Conservation (phyloP, 2,113 vertebrate genomes). For the Ctenodactylus gundi region DNA sequence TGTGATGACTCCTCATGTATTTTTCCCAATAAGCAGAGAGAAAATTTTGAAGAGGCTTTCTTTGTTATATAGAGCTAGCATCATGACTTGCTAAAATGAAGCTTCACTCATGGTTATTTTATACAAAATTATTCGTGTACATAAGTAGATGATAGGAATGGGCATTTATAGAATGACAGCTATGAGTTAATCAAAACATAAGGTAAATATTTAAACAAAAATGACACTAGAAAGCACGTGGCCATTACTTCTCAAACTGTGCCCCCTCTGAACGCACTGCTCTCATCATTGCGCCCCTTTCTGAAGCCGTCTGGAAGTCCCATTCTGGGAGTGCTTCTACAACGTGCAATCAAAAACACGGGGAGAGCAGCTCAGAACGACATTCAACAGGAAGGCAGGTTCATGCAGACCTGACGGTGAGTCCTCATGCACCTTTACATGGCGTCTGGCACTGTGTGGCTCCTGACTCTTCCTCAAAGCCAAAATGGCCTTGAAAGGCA, state of each 20-base stretch:
- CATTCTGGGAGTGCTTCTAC: not conserved
- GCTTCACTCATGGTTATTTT: not conserved
- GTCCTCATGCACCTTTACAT: not conserved
- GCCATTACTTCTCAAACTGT: not conserved
- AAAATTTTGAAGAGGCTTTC: not conserved
- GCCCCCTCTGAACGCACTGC: not conserved
- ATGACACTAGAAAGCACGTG: too few species aligned
- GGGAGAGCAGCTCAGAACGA: not conserved
- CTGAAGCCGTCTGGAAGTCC: not conserved
- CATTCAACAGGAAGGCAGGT: not conserved
- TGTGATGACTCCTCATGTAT: not conserved
- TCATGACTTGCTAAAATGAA: not conserved
- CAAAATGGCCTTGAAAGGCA: not conserved
- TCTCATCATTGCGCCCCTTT: not conserved
- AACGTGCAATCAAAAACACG: not conserved
- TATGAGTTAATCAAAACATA: too few species aligned
- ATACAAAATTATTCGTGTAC: too few species aligned
- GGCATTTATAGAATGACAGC: not conserved
- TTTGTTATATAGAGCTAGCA: not conserved
- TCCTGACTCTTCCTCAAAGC: not conserved
- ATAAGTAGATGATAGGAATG: not conserved
- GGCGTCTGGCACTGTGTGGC: not conserved
- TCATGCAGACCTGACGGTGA: not conserved
- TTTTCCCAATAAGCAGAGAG: not conserved
- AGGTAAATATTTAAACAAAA: too few species aligned